Evolutionary conservation across 2,888 invertebrate species (phyloP), one percentile per base, ranked within the genome.

Genomic region (Ornithoptera priamus): DNA sequence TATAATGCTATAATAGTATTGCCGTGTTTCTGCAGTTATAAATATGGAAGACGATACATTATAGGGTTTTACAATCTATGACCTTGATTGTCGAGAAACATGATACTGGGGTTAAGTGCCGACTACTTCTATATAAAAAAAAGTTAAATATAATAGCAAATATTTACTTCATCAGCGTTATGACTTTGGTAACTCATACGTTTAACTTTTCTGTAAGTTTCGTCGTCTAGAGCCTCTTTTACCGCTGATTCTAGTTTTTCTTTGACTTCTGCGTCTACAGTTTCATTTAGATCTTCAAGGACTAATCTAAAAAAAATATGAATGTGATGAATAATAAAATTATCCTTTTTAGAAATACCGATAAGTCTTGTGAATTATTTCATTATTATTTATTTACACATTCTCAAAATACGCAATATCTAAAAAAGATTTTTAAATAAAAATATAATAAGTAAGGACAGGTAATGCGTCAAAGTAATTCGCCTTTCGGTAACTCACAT

Each of bases 101-200:
- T 10, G 7, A 39, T 39, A 39, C 4, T 15, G 50, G 2, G 50
- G 1, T 17, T 50, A 50, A 50, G 18, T 17, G 50, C 5, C 5
- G 17, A 18, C 50, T 12, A 50, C 18, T 50, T 50, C 15, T 46
- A 46, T 46, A 46, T 15, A 15, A 17, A 50, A 50, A 15, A 17
- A 46, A 10, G 3, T 12, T 46, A 46, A 46, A 46, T 46, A 46
- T 7, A 36, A 36, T 36, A 36, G n/a, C 39, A 46, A 8, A 68
- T 72, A 72, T 65, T 80, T 88, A 95, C 95, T 90, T 95, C 95
- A 56, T 95, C 95, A 20, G 94, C 93, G 58, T 93, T 94, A 76
- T 95, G 95, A 74, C 94, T 95, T 58, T 95, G 95, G 78, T 96
- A 96, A 80, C 96, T 96, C 90, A 95, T 93, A 71, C 96, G 90